Percentiles rank a stretch among this genome's conserved stretches.
Evolutionary conservation across 2,888 invertebrate species (phyloP).

Genomic region (Ferrisia virgata): DNA sequence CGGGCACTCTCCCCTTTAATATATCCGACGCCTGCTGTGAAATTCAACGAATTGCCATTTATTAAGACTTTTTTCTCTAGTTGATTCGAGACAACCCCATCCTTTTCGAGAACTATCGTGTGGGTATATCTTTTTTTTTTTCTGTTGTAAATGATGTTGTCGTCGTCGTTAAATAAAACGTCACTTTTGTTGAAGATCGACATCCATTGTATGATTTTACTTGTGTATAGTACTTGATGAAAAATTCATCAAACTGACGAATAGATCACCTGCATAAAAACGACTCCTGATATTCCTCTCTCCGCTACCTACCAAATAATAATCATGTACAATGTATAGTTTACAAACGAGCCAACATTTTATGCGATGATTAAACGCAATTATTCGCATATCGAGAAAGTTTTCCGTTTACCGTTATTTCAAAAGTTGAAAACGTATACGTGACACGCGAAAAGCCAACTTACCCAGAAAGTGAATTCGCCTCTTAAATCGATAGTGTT

Average conservation of each 20-base stretch:
- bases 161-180: no score
- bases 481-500: constrained; percentile 1
- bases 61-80: background rate
- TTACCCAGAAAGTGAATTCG: background rate
- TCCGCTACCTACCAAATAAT: background rate
- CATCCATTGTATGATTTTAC: no score
- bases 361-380: background rate
- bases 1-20: background rate
- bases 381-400: background rate
- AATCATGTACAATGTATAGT: background rate
- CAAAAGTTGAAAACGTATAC: background rate
- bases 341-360: background rate
- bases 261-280: no score
- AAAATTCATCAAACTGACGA: no score
- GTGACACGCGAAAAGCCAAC: constrained; percentile 3
- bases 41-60: background rate
- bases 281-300: no score
- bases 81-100: background rate
- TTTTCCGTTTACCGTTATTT: background rate
- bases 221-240: no score
- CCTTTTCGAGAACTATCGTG: no score
- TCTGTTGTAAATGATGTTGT: no score
- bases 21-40: background rate
- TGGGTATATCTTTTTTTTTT: background rate
- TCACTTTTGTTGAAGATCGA: no score